Evolutionary conservation across 1,140 invertebrate genomes (phyloP).

Genomic region (Papilio xuthus): DNA sequence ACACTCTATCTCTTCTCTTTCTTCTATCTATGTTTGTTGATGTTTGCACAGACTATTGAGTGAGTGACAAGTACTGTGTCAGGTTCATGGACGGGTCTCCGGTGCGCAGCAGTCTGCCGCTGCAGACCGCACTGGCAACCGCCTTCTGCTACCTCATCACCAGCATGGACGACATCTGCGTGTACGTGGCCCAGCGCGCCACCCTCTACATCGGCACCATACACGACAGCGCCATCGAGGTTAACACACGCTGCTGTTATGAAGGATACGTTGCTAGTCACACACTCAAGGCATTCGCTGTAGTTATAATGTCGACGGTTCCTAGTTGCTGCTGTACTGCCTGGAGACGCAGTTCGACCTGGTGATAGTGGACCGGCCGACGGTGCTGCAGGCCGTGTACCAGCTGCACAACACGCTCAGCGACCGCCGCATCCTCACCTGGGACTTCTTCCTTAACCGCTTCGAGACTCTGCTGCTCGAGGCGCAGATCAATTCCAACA

Average conservation of each 20-base stretch:
- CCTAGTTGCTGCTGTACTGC: slow-evolving; percentile 91
- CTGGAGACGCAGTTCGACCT: slow-evolving; percentile 96
- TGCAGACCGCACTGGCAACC: slow-evolving; percentile 97
- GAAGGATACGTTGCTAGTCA: not conserved
- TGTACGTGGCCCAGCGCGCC: slow-evolving; percentile 96
- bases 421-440: slow-evolving; percentile 94
- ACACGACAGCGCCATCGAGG: slow-evolving; percentile 91
- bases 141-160: slow-evolving; percentile 98
- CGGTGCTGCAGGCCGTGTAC: slow-evolving; percentile 98
- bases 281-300: too few species aligned
- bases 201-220: slow-evolving; percentile 97
- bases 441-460: slow-evolving; percentile 99
- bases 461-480: slow-evolving; percentile 98
- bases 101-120: slow-evolving; percentile 89
- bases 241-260: slow-evolving; percentile 64
- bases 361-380: slow-evolving; percentile 97
- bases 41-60: too few species aligned
- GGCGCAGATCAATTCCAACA: slow-evolving; percentile 94
- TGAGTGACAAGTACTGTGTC: too few species aligned
- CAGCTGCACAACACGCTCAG: slow-evolving; percentile 96
- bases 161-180: slow-evolving; percentile 97
- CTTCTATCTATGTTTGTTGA: too few species aligned
- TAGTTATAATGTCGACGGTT: not conserved
- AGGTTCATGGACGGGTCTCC: slow-evolving; percentile 95
- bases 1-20: too few species aligned